Evolutionary conservation across 2,113 vertebrate genomes (phyloP), one percentile per base, ranked within the genome.

Genomic region (Origma solitaria): DNA sequence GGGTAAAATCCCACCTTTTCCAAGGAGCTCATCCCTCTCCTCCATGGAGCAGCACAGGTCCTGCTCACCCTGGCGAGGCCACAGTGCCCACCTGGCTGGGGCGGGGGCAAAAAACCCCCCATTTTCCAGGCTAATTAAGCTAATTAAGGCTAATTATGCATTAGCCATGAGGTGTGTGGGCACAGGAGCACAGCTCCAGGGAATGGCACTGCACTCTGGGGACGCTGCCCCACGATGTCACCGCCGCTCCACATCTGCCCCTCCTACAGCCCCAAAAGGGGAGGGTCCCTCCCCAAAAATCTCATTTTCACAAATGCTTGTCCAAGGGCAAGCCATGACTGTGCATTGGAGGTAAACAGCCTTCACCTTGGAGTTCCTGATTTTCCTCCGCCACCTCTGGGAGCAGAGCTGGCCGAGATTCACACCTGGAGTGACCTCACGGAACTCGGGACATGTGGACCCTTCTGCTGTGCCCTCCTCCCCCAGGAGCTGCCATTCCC

Each of bases 211-310:
- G 31, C 42, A 8, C 66, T 53, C 35, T 82, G 73, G 65, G 58
- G 47, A 35, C 53, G 10, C 0, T 0, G 37, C 66, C 13, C 31
- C 37, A 24, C 0, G 0, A n/a, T 31, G 54, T 50, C 49, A 65
- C 7, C 31, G 5, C 42, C 20, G 4, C 13, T 35, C 38, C 33
- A 16, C 30, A 65, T 8, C 60, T 51, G 16, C 68, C 25, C 57
- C n/a, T 4, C 13, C 4, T n/a, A 31, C 17, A 4, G 14, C 47
- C 69, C 49, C 78, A 23, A n/a, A 40, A 65, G 17, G 37, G 9
- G 9, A 57, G 22, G 6, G 24, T 64, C 9, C 15, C 33, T 72
- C 45, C 37, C 42, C 8, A 31, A 35, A 85, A 72, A 17, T 0
- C 11, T 38, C 8, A 15, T 24, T 49, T 51, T 22, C 2, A 0